These are phyloP conservation scores for Drosophila athabasca DNA, from an alignment of 1,140 invertebrate species.

Conservation along the genomic window DNA sequence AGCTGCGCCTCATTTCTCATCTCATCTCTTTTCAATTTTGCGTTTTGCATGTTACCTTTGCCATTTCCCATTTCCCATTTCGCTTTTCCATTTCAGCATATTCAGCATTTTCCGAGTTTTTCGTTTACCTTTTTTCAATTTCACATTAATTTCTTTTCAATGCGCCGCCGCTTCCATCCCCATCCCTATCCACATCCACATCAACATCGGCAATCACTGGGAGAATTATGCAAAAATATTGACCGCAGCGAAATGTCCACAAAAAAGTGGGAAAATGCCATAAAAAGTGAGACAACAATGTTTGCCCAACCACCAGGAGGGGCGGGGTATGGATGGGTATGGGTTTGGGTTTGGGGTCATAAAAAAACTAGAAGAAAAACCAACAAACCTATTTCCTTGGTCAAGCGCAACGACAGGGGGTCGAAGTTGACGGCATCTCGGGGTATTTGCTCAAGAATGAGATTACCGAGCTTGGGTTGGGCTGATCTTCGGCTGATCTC, in stretches of 20 bases:
- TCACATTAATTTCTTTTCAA: slow-evolving; percentile 80
- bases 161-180: slow-evolving; percentile 19
- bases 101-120: slow-evolving; percentile 14
- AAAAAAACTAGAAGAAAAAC: slow-evolving; percentile 54
- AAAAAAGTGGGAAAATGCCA: slow-evolving; percentile 69
- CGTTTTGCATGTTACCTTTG: slow-evolving; percentile 54
- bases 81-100: slow-evolving; percentile 24
- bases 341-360: slow-evolving; percentile 48
- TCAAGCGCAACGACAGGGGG: slow-evolving; percentile 74
- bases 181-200: slow-evolving; percentile 33
- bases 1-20: slow-evolving; percentile 66
- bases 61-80: slow-evolving; percentile 30
- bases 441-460: slow-evolving; percentile 16
- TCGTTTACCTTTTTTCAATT: slow-evolving; percentile 61
- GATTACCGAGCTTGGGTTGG: slow-evolving; percentile 27
- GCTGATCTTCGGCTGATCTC: slow-evolving; percentile 47
- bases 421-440: slow-evolving; percentile 27
- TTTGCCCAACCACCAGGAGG: slow-evolving; percentile 29
- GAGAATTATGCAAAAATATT: slow-evolving; percentile 55
- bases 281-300: slow-evolving; percentile 61
- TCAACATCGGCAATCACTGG: slow-evolving; percentile 1
- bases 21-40: slow-evolving; percentile 48
- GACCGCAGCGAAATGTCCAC: slow-evolving; percentile 66
- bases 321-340: slow-evolving; percentile 15
- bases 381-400: slow-evolving; percentile 72